Conservation (phyloP, 2,888 invertebrate genomes). For the Ganaspis brasiliensis region DNA sequence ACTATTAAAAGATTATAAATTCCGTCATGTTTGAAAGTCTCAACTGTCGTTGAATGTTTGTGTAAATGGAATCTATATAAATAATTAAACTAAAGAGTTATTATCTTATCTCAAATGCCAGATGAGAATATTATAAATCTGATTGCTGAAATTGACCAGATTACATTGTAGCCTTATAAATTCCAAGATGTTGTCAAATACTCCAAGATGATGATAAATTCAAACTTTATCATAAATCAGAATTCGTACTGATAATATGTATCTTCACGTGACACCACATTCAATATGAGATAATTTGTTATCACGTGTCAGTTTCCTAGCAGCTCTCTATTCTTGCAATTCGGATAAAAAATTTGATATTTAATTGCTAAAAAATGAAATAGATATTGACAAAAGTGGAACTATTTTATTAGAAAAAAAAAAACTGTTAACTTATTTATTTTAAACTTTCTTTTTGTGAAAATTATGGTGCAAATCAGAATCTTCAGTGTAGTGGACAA, state of each 20-base stretch:
- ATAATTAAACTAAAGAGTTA: neutral
- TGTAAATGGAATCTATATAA: neutral
- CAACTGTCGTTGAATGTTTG: neutral
- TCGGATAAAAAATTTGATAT: conserved; percentile 22
- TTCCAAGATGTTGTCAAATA: conserved; percentile 16
- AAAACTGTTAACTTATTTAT: conserved; percentile 1
- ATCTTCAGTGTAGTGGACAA: conserved; percentile 73
- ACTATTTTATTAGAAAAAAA: conserved; percentile 51
- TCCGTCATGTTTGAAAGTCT: conserved; percentile 1
- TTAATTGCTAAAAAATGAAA: neutral
- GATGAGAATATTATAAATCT: neutral
- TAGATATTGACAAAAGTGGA: conserved; percentile 36
- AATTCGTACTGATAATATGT: conserved; percentile 59
- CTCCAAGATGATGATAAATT: conserved; percentile 46
- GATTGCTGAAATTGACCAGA: conserved; percentile 3
- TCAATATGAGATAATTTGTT: conserved; percentile 69
- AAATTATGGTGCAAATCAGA: conserved; percentile 74
- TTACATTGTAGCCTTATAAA: conserved; percentile 17
- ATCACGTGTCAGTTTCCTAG: conserved; percentile 70
- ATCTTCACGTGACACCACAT: conserved; percentile 67
- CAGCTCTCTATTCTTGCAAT: conserved; percentile 61
- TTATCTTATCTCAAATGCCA: neutral
- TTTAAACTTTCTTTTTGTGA: conserved; percentile 11
- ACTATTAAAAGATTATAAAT: conserved; percentile 30
- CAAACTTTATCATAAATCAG: conserved; percentile 65